These are phyloP conservation scores for Diachasmimorpha longicaudata DNA, from an alignment of 1,140 invertebrate genomes.

Conservation along the genomic window DNA sequence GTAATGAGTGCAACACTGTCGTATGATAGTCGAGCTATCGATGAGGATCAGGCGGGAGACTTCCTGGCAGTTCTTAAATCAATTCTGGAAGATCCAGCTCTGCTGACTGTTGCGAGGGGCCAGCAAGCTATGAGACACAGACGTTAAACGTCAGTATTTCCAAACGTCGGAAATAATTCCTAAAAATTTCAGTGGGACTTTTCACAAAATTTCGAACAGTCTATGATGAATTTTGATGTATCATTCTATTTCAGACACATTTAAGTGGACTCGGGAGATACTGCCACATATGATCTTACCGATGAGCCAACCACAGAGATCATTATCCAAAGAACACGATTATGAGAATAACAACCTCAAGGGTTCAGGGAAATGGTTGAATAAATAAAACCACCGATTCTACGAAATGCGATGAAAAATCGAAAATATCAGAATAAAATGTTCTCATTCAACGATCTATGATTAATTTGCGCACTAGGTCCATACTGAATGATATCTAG, in stretches of 20 bases:
- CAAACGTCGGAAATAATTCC: background rate
- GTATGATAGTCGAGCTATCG: slow-evolving; percentile 73
- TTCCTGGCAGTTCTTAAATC: slow-evolving; percentile 69
- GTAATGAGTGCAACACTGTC: slow-evolving; percentile 70
- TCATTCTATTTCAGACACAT: background rate
- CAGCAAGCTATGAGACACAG: slow-evolving; percentile 41
- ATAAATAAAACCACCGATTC: background rate
- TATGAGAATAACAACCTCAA: background rate
- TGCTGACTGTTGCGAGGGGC: slow-evolving; percentile 45
- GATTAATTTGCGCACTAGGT: background rate
- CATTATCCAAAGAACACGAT: background rate
- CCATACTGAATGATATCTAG: background rate
- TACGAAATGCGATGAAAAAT: background rate
- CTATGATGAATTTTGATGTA: background rate
- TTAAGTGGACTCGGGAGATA: background rate
- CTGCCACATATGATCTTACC: background rate
- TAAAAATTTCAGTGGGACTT: too few species aligned
- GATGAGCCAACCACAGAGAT: background rate
- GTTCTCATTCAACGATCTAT: background rate
- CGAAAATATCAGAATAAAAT: background rate
- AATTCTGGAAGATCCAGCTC: slow-evolving; percentile 67
- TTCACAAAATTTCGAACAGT: background rate
- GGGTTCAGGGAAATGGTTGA: background rate
- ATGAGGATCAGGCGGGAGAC: slow-evolving; percentile 69
- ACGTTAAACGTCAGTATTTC: slow-evolving; percentile 9